phyloP scores from a whole-genome alignment of 2,797 vertebrate species.

The Micromesistius poutassou region DNA sequence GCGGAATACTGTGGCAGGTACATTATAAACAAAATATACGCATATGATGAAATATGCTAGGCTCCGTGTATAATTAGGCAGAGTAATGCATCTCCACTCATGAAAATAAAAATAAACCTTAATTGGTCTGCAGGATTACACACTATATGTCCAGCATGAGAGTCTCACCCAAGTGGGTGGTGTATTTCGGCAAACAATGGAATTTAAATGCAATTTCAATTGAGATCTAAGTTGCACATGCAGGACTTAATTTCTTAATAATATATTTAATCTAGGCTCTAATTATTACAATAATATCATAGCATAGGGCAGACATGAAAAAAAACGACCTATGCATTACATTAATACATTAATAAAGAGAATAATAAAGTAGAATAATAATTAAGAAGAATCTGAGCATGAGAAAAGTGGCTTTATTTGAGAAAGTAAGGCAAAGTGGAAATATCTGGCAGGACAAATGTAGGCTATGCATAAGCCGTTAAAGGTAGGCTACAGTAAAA shows the following conservation, averaged over 20 bases:
- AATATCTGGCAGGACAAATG: background rate
- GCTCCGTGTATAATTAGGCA: background rate
- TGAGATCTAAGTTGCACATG: too few relatives aligned
- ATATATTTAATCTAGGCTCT: background rate
- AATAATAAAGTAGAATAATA: too few relatives aligned
- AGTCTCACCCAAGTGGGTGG: background rate
- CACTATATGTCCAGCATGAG: background rate
- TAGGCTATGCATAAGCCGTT: background rate
- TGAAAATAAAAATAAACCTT: background rate
- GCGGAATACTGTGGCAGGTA: too few relatives aligned
- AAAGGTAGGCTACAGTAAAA: background rate
- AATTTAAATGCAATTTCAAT: too few relatives aligned
- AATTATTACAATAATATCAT: background rate
- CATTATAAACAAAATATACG: background rate
- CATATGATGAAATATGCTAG: background rate
- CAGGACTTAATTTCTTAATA: too few relatives aligned
- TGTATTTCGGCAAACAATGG: background rate
- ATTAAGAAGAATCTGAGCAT: background rate
- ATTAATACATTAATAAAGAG: background rate
- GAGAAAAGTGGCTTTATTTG: background rate
- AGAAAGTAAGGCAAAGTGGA: background rate
- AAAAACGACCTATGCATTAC: background rate
- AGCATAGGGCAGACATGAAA: background rate
- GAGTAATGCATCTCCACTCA: background rate
- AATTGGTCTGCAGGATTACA: background rate